These are phyloP conservation scores for Papilio aristodemus DNA, from an alignment of 1,140 invertebrate genomes.

Conservation along the genomic window DNA sequence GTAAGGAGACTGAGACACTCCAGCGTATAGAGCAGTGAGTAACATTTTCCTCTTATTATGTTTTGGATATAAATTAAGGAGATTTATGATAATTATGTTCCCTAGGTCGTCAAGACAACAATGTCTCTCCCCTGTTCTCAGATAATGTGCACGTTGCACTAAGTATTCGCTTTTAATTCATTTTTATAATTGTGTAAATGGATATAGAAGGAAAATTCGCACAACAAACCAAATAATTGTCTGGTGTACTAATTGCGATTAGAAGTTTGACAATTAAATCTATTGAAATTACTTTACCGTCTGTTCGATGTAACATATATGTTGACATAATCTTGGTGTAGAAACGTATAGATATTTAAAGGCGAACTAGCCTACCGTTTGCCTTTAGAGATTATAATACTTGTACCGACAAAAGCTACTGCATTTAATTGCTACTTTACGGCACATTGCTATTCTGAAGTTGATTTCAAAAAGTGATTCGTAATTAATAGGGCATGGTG, in stretches of 20 bases:
- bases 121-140: not conserved
- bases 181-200: too few species aligned
- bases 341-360: too few species aligned
- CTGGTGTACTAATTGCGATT: too few species aligned
- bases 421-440: not conserved
- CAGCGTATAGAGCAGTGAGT: conserved; percentile 21
- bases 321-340: too few species aligned
- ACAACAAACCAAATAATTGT: too few species aligned
- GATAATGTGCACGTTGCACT: too few species aligned
- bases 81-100: conserved; percentile 29
- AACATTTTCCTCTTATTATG: conserved; percentile 36
- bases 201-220: too few species aligned
- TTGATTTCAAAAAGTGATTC: conserved; percentile 44
- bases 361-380: not conserved
- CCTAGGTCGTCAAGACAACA: not conserved
- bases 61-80: conserved; percentile 31
- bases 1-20: conserved; percentile 46
- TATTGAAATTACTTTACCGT: too few species aligned
- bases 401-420: not conserved
- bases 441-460: conserved; percentile 37
- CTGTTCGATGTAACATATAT: too few species aligned
- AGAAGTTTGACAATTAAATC: too few species aligned
- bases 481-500: conserved; percentile 67
- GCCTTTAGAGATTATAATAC: not conserved
- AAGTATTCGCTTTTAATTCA: too few species aligned